Conservation (phyloP, 2,888 invertebrate genomes). For the Platycheirus rosarum region DNA sequence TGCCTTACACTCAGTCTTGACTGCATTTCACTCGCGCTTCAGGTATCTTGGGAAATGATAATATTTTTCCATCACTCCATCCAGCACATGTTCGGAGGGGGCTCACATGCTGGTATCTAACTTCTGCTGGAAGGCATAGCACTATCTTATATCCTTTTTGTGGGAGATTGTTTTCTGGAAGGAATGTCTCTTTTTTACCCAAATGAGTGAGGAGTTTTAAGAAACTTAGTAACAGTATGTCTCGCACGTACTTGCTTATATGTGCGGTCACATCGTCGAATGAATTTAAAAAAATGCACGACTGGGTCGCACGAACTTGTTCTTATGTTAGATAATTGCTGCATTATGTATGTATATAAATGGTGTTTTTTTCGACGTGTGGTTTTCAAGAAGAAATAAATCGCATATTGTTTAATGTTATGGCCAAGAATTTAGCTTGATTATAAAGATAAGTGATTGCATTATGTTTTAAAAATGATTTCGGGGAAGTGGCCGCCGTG, state of each 20-base stretch:
- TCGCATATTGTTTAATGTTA: too few species aligned
- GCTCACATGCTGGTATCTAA: constrained; percentile 13
- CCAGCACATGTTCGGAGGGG: constrained; percentile 13
- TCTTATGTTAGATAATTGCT: too few species aligned
- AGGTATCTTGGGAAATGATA: constrained; percentile 58
- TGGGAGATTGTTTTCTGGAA: constrained; percentile 4
- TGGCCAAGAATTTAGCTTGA: too few species aligned
- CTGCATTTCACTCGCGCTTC: constrained; percentile 55
- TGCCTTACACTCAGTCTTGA: constrained; percentile 26
- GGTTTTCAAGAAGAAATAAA: too few species aligned
- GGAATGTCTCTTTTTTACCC: constrained; percentile 18
- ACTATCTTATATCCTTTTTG: constrained; percentile 32
- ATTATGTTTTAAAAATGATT: too few species aligned
- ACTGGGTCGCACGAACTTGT: too few species aligned
- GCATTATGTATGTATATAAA: too few species aligned
- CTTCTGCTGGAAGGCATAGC: constrained; percentile 5
- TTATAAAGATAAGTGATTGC: too few species aligned
- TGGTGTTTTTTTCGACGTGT: too few species aligned
- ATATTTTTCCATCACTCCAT: constrained; percentile 39
- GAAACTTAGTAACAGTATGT: constrained; percentile 13
- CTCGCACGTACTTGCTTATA: constrained; percentile 1
- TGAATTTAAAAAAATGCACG: too few species aligned
- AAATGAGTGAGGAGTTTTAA: constrained; percentile 1
- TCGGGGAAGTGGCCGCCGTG: too few species aligned
- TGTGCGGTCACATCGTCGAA: too few species aligned